Base-by-base conservation (phyloP, 2,113 vertebrate genomes). In the Labrus mixtus region DNA sequence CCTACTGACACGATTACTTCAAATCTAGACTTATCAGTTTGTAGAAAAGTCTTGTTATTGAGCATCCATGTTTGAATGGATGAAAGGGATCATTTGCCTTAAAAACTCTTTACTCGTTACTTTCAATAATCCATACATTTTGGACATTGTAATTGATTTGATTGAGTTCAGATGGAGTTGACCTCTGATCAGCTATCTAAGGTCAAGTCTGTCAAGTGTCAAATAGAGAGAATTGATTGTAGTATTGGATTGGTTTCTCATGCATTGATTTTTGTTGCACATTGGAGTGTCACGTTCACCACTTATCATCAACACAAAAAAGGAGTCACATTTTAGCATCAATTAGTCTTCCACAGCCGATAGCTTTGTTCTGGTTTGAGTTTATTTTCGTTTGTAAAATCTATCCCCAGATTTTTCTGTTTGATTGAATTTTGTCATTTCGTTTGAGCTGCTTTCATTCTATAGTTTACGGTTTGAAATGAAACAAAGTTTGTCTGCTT, bases 191-290 rank as follows among this genome's bases (percentile, higher is more conserved):
- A 61, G 55, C 39, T 51, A 8, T 58, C 61, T 61, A 48, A 86
- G 86, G 83, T 86, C 73, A 37, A 6, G 45, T 61, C 65, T 57
- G 69, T 83, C 79, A 76, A 83, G 65, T 75, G 78, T 90, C 80
- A 78, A 82, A 72, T 84, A 67, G 78, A 70, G 76, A 70, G 43
- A 65, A 91, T 89, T 85, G 87, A 91, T 87, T 86, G 13, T 63
- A 67, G 62, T 66, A 84, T 83, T 53, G 41, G 71, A 67, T 58
- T 20, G 57, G 67, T 82, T 86, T 71, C 76, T 65, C 59, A 88
- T 90, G 9, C 46, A 91, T 90, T 85, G 89, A 83, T 86, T 79
- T 74, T 70, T 46, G 58, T 11, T 37, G 46, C 51, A 37, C 48
- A 55, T 22, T 33, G 48, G 66, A 58, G 68, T 50, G 36, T 81